Percentiles rank a stretch among this genome's conserved stretches.
These are phyloP conservation scores for Microtus ochrogaster DNA, from an alignment of 2,113 vertebrate species.

Conservation along the genomic window DNA sequence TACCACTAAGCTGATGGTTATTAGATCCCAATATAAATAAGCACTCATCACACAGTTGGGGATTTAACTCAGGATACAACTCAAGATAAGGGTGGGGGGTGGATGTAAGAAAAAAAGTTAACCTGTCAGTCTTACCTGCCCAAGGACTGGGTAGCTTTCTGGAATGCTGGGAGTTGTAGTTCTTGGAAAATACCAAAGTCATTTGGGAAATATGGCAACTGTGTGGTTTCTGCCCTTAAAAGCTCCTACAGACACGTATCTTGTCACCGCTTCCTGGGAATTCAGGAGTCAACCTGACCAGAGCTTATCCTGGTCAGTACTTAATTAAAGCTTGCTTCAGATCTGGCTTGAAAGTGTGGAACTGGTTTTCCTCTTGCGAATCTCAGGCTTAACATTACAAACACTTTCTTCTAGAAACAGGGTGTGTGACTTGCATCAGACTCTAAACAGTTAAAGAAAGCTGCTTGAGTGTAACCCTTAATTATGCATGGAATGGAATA, in stretches of 20 bases:
- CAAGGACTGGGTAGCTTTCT: neutral
- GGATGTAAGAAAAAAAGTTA: neutral
- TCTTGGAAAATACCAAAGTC: neutral
- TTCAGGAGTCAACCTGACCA: neutral
- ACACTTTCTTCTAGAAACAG: neutral
- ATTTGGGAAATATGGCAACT: neutral
- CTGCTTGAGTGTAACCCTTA: neutral
- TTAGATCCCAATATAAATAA: neutral
- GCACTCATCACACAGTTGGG: neutral
- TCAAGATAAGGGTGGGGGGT: neutral
- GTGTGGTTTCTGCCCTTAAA: neutral
- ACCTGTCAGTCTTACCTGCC: neutral
- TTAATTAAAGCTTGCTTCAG: neutral
- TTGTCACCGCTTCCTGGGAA: neutral
- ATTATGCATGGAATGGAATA: neutral
- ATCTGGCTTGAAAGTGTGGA: neutral
- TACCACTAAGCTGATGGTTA: neutral
- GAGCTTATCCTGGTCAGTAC: neutral
- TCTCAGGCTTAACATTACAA: neutral
- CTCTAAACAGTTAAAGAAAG: neutral
- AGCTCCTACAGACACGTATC: neutral
- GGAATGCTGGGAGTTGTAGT: neutral
- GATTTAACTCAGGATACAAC: neutral
- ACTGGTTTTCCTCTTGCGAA: neutral
- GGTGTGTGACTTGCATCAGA: neutral